Base-by-base conservation (phyloP, 2,797 vertebrate species). In the Acrocephalus scirpaceus region DNA sequence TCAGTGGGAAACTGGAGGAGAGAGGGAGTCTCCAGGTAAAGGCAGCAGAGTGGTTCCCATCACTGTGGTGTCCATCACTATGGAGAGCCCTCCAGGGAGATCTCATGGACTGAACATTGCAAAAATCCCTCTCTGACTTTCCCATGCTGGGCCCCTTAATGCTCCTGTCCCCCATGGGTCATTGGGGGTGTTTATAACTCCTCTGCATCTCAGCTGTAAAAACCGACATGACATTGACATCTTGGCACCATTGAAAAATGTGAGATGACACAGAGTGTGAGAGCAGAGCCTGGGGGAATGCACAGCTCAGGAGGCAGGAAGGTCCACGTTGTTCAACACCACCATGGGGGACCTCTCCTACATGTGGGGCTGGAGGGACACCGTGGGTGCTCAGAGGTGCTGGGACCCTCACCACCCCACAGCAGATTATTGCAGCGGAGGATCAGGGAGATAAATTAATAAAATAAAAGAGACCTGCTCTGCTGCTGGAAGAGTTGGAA, bases 351-450 rank as follows among this genome's bases (percentile, higher is more conserved):
- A 47, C 34, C 53, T 30, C 22, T 45, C 4, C n/a, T 40, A 4
- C 0, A 0, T 25, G 29, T 15, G 38, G 51, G 60, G 42, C 38
- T 57, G 64, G 48, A 65, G 23, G 12, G 21, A 36, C 34, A 7
- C 44, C 38, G 40, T 26, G 62, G 22, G 30, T 36, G 23, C 48
- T 23, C 15, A 0, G 4, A 53, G 62, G 27, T 56, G 71, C 72
- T 72, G 60, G 82, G 64, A 56, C 34, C 15, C 34, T 25, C 36
- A 5, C 10, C 18, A 10, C 21, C 22, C 36, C 32, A 16, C 2
- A 0, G 21, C 5, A 13, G 51, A 40, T 30, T 25, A 44, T 36
- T 15, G 40, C 19, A 58, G 47, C 0, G 3, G 27, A 65, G 44
- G 27, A 57, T 8, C 6, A 29, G 25, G 19, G 48, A 56, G 42